Conservation (phyloP, 2,113 vertebrate genomes). For the Empidonax traillii region DNA sequence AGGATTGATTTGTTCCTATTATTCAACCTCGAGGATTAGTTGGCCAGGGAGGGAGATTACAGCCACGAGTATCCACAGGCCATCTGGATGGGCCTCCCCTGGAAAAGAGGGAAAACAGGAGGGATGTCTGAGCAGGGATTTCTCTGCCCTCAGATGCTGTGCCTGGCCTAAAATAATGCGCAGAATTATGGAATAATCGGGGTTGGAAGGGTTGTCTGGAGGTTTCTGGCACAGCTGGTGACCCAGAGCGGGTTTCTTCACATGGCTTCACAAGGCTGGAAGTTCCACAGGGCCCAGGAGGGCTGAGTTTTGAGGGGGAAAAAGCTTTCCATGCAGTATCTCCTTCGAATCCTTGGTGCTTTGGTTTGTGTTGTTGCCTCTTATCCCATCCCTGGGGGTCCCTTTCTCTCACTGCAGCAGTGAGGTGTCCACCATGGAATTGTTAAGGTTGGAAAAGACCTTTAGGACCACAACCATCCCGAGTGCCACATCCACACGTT, state of each 20-base stretch:
- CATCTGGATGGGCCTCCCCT: neutral
- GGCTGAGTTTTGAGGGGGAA: neutral
- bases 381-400: neutral
- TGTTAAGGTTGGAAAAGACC: neutral
- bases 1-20: neutral
- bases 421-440: neutral
- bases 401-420: neutral
- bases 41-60: neutral
- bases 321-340: rapidly evolving
- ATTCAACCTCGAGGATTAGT: neutral
- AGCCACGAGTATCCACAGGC: neutral
- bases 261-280: neutral
- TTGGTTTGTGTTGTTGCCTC: neutral
- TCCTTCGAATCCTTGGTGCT: neutral
- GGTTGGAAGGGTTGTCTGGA: neutral
- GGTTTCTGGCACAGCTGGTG: neutral
- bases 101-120: neutral
- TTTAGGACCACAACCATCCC: neutral
- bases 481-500: neutral
- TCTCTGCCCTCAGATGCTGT: neutral
- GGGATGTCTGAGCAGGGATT: neutral
- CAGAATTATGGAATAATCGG: neutral
- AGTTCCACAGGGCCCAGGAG: neutral
- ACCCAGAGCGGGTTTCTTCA: neutral
- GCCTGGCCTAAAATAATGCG: neutral